Evolutionary conservation across 2,888 invertebrate genomes (phyloP), one percentile per base, ranked within the genome.

Genomic region (Phoenoteleia sp.): DNA sequence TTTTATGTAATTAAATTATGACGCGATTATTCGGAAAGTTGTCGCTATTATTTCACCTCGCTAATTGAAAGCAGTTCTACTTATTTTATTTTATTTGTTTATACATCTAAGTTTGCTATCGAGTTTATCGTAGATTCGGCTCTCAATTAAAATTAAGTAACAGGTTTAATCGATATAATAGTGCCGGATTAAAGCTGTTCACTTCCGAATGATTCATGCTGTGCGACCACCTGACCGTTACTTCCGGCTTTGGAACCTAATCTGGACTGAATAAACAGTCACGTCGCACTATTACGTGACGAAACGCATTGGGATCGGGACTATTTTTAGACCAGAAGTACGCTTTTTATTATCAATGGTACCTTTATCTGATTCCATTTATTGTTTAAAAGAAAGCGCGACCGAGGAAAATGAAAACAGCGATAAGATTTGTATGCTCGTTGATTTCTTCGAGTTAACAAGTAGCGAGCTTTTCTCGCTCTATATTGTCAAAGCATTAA

Each of bases 181-280:
- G 62, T 47, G 45, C 56, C 4, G 64, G 25, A 66, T 52, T 36
- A 45, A 74, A 75, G 75, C 75, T 60, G 71, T 67, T 77, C 49
- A 39, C 60, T 79, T 79, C 74, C 83, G 72, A 79, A 47, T 79
- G 77, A 83, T 72, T 77, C 77, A 77, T 66, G 77, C 47, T 11
- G 15, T 15, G 54, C 56, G 72, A 77, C 72, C 82, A 82, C 71
- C 62, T 82, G 83, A 79, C 83, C 83, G 83, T 84, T 84, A 84
- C 83, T 84, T 84, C 83, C 83, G 72, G 83, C 62, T 72, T 47
- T 49, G 47, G 21, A 49, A 60, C 64, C 45, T 49, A 69, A 75
- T 75, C 71, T 54, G 71, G 56, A 54, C 27, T 25, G 60, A 76
- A 82, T 69, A 56, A 47, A 81, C 39, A 82, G 58, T 62, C 21